Conservation (phyloP, 2,797 vertebrate genomes). For the Poeciliopsis paucimaculata region DNA sequence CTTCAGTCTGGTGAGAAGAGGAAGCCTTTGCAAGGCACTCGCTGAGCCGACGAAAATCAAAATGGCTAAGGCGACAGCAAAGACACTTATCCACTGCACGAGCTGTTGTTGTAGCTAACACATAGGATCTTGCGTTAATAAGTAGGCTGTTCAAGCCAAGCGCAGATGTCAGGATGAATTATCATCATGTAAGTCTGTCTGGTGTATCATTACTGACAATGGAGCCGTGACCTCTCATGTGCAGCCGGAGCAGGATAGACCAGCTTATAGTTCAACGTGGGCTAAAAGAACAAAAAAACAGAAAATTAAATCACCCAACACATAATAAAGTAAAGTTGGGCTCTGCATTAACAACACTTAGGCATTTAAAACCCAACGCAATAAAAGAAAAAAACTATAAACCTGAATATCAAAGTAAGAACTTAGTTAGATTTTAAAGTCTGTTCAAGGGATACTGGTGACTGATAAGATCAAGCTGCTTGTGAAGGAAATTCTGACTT, state of each 20-base stretch:
- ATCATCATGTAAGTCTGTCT: constrained; percentile 46
- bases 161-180: constrained; percentile 54
- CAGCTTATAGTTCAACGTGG: constrained; percentile 30
- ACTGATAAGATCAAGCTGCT: constrained; percentile 24
- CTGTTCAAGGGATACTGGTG: constrained; percentile 10
- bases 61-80: constrained; percentile 30
- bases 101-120: constrained; percentile 24
- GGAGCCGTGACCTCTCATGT: constrained; percentile 33
- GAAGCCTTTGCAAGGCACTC: constrained; percentile 18
- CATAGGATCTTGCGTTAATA: constrained; percentile 42
- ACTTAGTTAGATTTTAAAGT: constrained; percentile 8
- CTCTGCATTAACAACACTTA: background rate
- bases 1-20: constrained; percentile 22
- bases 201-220: constrained; percentile 50
- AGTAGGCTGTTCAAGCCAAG: constrained; percentile 32
- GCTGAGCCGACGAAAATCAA: constrained; percentile 27
- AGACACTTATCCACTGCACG: constrained; percentile 34
- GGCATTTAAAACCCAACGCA: background rate
- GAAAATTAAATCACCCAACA: background rate
- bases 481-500: constrained; percentile 32
- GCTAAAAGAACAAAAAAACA: constrained; percentile 38
- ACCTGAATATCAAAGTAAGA: constrained; percentile 2
- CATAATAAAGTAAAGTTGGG: background rate
- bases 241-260: constrained; percentile 30
- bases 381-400: background rate